Evolutionary conservation across 2,113 vertebrate genomes (phyloP), one percentile per base, ranked within the genome.

Genomic region (Sander lucioperca): DNA sequence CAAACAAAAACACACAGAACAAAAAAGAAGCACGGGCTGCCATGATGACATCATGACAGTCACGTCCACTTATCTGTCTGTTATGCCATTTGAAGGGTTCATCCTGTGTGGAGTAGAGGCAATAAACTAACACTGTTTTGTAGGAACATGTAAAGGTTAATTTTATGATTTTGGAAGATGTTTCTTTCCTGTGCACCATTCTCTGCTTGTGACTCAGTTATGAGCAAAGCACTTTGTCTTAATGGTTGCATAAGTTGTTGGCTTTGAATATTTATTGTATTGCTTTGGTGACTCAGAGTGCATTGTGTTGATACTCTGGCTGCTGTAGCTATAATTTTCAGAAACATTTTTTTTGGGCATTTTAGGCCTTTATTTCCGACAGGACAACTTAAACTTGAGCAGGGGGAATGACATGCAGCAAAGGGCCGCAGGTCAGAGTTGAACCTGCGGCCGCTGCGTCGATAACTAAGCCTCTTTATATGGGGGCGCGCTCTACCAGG

Each of bases 61-160:
- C 88, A 88, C 71, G 68, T 86, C 75, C 65, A 70, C 56, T 93
- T 77, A 79, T 79, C 57, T 56, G 64, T 66, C 33, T 80, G 56
- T 83, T 78, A 62, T 83, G 65, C 66, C 70, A 79, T 79, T 73
- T 79, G 66, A 85, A 62, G 79, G 54, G 61, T 75, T 74, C 76
- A 74, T 74, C 18, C 6, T 83, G 57, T 39, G 39, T 16, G 30
- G 50, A 79, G 36, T 47, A 36, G 19, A 63, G 57, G 25, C 62
- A 79, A 63, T 64, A 54, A 67, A 74, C 65, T 30, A 6, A 50
- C 48, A 61, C 12, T 25, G 23, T 62, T 79, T 45, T 27, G 25
- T 27, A 14, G 33, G 57, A 54, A 71, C n/a, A 54, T 25, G 18
- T n/a, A 14, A 21, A 64, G 58, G 21, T 50, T 54, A 13, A 30